Conservation (phyloP, 2,113 vertebrate genomes). For the Microcebus murinus region DNA sequence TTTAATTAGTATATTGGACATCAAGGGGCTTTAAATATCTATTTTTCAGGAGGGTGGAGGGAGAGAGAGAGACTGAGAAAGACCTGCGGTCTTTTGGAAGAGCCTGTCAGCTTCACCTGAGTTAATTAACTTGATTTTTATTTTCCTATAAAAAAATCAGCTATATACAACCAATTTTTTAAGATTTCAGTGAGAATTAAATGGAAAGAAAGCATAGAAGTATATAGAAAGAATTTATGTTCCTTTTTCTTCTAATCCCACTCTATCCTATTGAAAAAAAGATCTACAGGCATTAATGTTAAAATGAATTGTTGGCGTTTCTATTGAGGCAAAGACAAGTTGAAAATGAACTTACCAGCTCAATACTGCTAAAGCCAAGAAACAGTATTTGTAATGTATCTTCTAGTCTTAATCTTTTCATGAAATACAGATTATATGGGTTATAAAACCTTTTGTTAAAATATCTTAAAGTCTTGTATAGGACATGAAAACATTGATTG, state of each 20-base stretch:
- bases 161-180: not conserved
- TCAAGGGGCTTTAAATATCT: not conserved
- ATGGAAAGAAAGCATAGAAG: not conserved
- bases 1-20: not conserved
- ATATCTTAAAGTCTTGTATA: not conserved
- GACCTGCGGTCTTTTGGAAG: not conserved
- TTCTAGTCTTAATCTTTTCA: not conserved
- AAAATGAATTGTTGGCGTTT: not conserved
- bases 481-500: not conserved
- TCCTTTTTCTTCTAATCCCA: not conserved
- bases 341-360: not conserved
- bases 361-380: not conserved
- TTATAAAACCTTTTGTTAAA: not conserved
- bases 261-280: not conserved
- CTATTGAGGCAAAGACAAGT: not conserved
- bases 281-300: not conserved
- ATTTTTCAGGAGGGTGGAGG: not conserved
- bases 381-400: not conserved
- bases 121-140: not conserved
- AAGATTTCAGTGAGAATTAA: not conserved
- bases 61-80: not conserved
- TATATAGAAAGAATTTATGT: not conserved
- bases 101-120: not conserved
- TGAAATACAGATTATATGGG: not conserved
- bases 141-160: not conserved